Evolutionary conservation across 2,888 invertebrate genomes (phyloP), one percentile per base, ranked within the genome.

Genomic region (Odontocolon sp.): DNA sequence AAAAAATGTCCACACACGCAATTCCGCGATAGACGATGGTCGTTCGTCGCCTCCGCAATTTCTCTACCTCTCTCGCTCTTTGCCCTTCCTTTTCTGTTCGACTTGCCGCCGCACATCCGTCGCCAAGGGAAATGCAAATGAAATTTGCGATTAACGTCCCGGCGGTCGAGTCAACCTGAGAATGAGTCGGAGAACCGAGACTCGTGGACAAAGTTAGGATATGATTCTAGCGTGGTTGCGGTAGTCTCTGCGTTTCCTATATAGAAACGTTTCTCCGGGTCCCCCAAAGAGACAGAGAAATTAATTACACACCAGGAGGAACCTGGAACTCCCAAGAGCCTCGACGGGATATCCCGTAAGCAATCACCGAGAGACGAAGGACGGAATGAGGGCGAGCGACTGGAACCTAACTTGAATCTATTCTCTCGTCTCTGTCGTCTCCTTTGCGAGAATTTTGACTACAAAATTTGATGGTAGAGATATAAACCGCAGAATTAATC

Each of bases 1-100:
- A 82, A 84, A 82, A 83, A 84, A 78, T 63, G 40, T 67, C 80
- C 84, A 82, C 84, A 82, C 84, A 84, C 84, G 85, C 85, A 81
- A 82, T 82, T 81, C 79, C 77, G 50, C 76, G 81, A 75, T 70
- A 75, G 68, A 56, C 73, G 69, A 36, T 54, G 45, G 40, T 70
- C 47, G 67, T 64, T 67, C 47, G 71, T 71, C 76, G 71, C 76
- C 76, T 76, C 71, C 71, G 45, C 71, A 63, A 76, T 61, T 61
- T 63, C 64, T 57, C 31, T 38, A 38, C 45, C 33, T 18, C 18
- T 21, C 23, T 26, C 11, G 11, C 14, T 23, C 45, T 31, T 18
- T 52, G 6, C 59, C 36, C 40, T 36, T 59, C 56, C 47, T 40
- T 36, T 28, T 26, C 40, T 16, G 28, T 59, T 40, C 6, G 42